Evolutionary conservation across 2,113 vertebrate genomes (phyloP).

Genomic region (Pelecanoides urinatrix): DNA sequence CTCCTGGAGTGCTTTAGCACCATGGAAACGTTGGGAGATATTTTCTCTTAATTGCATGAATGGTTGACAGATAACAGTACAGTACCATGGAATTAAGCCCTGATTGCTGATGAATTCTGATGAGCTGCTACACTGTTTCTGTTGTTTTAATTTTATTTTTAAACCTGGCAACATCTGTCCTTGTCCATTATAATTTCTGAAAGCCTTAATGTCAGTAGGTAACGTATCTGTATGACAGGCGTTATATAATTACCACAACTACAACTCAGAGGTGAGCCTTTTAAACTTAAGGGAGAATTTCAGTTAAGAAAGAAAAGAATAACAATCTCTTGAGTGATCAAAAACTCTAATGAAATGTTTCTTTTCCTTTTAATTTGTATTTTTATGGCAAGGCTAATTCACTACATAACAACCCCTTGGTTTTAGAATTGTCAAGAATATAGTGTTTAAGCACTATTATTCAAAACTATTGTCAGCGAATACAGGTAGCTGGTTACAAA

Average conservation of each 20-base stretch:
- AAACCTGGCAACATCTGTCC: not conserved
- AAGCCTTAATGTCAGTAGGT: not conserved
- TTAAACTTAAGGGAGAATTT: not conserved
- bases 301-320: not conserved
- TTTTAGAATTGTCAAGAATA: not conserved
- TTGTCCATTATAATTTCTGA: not conserved
- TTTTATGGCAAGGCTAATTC: not conserved
- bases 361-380: not conserved
- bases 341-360: not conserved
- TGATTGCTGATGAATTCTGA: conserved; percentile 57
- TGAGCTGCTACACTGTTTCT: conserved; percentile 23
- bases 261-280: not conserved
- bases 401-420: not conserved
- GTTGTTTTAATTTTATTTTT: conserved; percentile 31
- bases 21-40: conserved; percentile 78
- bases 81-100: conserved; percentile 62
- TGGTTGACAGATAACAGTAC: conserved; percentile 74
- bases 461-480: not conserved
- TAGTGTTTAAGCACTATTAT: not conserved
- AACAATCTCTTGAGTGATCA: not conserved
- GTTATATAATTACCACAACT: not conserved
- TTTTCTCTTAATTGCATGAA: conserved; percentile 73
- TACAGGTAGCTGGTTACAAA: not conserved
- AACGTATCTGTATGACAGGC: not conserved
- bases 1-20: conserved; percentile 70